Evolutionary conservation across 2,888 invertebrate genomes (phyloP), one percentile per base, ranked within the genome.

Genomic region (Drosophila siamana): DNA sequence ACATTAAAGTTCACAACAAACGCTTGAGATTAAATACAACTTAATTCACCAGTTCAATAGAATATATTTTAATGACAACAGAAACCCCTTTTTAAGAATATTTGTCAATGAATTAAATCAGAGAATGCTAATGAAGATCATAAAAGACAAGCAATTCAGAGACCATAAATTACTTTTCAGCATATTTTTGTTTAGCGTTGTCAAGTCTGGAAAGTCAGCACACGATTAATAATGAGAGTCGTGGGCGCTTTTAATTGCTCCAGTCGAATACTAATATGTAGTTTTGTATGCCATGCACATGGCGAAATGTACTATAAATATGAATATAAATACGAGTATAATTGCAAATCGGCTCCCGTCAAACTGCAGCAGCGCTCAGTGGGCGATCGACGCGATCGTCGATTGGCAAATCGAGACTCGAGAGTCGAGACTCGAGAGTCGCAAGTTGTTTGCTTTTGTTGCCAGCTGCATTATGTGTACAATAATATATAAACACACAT

Each of bases 241-340:
- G 75, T 57, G 75, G 70, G 77, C 69, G 65, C 30, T 6, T 68
- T 65, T 57, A 71, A 68, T 68, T 68, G 65, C 48, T 50, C 33
- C 40, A 63, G n/a, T 19, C 24, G 59, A 59, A 68, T 70, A 57
- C 55, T 55, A 78, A 74, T 78, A 43, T 52, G 43, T 43, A 51
- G 57, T 66, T 78, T 28, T 60, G 47, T 61, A 69, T 75, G 79
- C 68, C 44, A 43, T 16, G 65, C 76, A 75, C 61, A 61, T 77
- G 79, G 65, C 68, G 36, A 57, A 51, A 65, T 40, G 36, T 50
- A 38, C 36, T 38, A 54, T n/a, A 55, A 28, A 51, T 50, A 40
- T 54, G 52, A 11, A 41, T 13, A 48, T 24, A 30, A 51, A 33
- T 40, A 43, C 11, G 13, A 44, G 33, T 57, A 62, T 63, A 57